Conservation (phyloP, 1,140 invertebrate genomes). For the Hetaerina americana region DNA sequence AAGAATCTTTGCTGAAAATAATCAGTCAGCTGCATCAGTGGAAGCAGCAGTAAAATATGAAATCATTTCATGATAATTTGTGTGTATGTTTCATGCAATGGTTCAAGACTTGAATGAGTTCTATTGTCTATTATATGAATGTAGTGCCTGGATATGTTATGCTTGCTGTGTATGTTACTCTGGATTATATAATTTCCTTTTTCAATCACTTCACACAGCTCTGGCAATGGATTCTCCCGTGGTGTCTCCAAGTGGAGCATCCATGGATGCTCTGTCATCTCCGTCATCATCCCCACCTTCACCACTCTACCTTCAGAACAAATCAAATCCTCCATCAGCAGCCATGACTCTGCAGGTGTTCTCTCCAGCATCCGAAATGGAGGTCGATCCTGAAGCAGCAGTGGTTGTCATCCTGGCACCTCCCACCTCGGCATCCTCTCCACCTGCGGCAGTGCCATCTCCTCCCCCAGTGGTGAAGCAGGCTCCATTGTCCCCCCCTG, state of each 20-base stretch:
- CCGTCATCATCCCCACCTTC: neutral
- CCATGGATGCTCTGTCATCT: neutral
- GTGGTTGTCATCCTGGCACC: conserved; percentile 5
- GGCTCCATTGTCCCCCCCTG: conserved; percentile 9
- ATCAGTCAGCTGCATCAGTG: too few relatives aligned
- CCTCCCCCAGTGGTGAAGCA: neutral
- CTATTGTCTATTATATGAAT: too few relatives aligned
- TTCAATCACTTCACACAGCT: too few relatives aligned
- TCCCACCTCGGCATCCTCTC: conserved; percentile 19
- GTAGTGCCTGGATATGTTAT: too few relatives aligned
- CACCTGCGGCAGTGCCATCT: conserved; percentile 1
- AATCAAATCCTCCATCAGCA: neutral
- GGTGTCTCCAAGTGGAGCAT: neutral
- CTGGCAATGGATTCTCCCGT: neutral
- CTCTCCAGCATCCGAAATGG: neutral
- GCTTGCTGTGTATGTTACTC: too few relatives aligned
- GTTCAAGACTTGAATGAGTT: too few relatives aligned
- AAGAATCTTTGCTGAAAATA: too few relatives aligned
- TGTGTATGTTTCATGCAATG: too few relatives aligned
- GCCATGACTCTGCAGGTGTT: neutral
- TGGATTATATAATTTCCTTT: too few relatives aligned
- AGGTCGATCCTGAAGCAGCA: conserved; percentile 7
- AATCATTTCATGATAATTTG: too few relatives aligned
- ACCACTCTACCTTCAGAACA: neutral
- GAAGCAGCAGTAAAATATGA: too few relatives aligned